A percentile compares a stretch with the other conserved stretches of the same genome.
Evolutionary conservation across 2,797 vertebrate genomes (phyloP).

Genomic region (Cirrhinus molitorella): DNA sequence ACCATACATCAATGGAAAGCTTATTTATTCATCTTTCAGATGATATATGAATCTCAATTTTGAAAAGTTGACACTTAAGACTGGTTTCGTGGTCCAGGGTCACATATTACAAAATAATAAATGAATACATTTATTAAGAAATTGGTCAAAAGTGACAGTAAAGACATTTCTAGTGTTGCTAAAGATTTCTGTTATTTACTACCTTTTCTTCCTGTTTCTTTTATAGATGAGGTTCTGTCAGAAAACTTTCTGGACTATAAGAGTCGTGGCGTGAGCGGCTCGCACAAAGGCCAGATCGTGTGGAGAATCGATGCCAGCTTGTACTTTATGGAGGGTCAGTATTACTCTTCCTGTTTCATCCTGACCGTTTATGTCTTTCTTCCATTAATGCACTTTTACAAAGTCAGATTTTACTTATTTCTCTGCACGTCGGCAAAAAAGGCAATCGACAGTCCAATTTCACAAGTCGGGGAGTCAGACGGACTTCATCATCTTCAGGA

Average conservation of each 20-base stretch:
- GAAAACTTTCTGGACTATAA: constrained; percentile 99
- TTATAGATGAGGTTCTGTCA: constrained; percentile 90
- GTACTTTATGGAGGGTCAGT: constrained; percentile 92
- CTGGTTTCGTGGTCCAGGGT: no score
- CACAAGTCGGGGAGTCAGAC: background rate
- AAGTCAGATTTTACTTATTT: background rate
- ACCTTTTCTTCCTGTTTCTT: background rate
- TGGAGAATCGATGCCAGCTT: constrained; percentile 95
- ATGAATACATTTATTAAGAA: no score
- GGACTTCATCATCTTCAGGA: background rate
- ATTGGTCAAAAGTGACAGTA: background rate
- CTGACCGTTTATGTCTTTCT: background rate
- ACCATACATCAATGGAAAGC: no score
- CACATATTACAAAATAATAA: no score
- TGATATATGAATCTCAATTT: no score
- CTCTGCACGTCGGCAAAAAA: background rate
- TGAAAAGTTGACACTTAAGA: no score
- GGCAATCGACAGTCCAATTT: background rate
- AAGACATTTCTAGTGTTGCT: background rate
- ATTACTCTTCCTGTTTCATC: constrained; percentile 19
- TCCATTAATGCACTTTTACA: background rate
- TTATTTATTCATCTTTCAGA: no score
- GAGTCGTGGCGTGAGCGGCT: constrained; percentile 94
- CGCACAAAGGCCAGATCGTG: constrained; percentile 94
- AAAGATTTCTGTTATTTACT: no score